Conservation (phyloP, 2,113 vertebrate genomes). For the Ondatra zibethicus region DNA sequence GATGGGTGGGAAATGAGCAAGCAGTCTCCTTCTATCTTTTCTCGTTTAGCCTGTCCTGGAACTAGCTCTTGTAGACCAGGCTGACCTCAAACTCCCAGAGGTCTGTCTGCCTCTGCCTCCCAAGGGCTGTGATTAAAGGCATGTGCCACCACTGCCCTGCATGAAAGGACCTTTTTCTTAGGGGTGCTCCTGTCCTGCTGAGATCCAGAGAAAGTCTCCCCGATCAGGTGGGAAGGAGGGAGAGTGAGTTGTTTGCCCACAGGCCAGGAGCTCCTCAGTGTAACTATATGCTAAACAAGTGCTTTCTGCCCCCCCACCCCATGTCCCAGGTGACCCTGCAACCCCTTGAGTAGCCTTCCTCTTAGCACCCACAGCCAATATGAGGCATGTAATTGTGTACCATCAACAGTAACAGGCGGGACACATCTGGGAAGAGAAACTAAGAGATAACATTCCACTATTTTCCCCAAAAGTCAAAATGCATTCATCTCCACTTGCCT, state of each 20-base stretch:
- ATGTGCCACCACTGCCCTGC: background rate
- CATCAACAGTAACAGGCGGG: constrained; percentile 5
- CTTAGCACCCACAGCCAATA: background rate
- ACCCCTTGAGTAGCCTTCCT: background rate
- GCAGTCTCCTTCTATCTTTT: no score
- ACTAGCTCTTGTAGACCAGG: no score
- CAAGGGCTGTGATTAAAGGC: no score
- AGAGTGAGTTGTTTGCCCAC: background rate
- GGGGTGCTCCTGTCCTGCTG: background rate
- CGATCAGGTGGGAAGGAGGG: background rate
- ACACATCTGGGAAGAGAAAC: constrained; percentile 43
- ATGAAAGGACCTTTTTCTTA: constrained; percentile 58
- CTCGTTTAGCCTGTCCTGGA: no score
- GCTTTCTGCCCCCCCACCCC: rapidly evolving
- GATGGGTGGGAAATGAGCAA: no score
- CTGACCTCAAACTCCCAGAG: no score
- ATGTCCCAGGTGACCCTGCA: background rate
- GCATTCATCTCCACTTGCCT: constrained; percentile 57
- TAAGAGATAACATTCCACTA: constrained; percentile 54
- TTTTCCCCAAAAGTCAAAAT: constrained; percentile 10
- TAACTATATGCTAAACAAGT: background rate
- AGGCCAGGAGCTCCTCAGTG: background rate
- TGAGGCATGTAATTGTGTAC: background rate
- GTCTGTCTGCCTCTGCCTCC: no score
- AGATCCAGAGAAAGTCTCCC: background rate